These are phyloP conservation scores for Zaprionus davidi DNA, from an alignment of 1,140 invertebrate genomes.

Conservation along the genomic window DNA sequence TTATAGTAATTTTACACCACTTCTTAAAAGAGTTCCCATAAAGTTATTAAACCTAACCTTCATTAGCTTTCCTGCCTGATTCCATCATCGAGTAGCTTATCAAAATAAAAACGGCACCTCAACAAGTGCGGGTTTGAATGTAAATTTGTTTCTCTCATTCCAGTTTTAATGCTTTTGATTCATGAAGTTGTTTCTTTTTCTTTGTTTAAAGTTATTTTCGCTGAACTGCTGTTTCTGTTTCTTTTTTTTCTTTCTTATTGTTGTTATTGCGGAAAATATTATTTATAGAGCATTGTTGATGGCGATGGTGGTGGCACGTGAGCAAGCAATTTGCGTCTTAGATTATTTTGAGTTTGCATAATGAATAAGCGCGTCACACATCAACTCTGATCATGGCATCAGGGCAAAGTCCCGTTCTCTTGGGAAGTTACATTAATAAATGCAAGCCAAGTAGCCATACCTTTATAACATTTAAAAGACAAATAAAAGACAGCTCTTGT, in stretches of 20 bases:
- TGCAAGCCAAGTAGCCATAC: background rate
- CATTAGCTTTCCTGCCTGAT: too few relatives aligned
- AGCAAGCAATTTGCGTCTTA: constrained; percentile 58
- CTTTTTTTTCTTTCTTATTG: constrained; percentile 7
- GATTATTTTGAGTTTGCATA: constrained; percentile 45
- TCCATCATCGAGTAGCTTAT: constrained; percentile 2
- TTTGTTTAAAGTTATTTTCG: constrained; percentile 30
- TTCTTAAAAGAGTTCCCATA: background rate
- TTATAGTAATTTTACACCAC: too few relatives aligned
- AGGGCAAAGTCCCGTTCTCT: constrained; percentile 10
- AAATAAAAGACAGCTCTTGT: constrained; percentile 6
- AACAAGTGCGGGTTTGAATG: constrained; percentile 3
- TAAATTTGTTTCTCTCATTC: background rate
- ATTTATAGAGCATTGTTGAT: constrained; percentile 47
- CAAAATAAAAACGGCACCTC: constrained; percentile 8
- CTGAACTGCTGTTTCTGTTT: constrained; percentile 4
- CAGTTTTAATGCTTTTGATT: background rate
- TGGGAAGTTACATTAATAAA: constrained; percentile 11
- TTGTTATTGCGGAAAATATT: constrained; percentile 32
- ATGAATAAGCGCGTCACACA: constrained; percentile 41
- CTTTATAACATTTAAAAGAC: too few relatives aligned
- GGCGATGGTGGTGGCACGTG: constrained; percentile 61
- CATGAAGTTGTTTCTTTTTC: constrained; percentile 5
- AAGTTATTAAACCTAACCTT: background rate
- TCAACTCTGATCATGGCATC: constrained; percentile 3